Evolutionary conservation across 1,140 invertebrate species (phyloP), one percentile per base, ranked within the genome.

Genomic region (Melipona quadrifasciata): DNA sequence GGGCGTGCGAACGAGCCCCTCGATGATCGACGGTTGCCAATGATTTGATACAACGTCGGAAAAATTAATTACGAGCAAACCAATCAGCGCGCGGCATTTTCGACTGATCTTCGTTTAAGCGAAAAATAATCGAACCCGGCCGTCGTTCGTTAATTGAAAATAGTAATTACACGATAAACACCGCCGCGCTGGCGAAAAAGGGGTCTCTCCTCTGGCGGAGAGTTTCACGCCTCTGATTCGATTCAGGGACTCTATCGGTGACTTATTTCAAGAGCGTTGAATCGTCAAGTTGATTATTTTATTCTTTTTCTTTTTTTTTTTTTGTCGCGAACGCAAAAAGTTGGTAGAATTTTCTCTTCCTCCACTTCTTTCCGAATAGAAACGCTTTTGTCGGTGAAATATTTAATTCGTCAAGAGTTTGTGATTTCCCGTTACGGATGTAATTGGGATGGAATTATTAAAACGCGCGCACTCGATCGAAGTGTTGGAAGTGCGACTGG

Each of bases 91-190:
- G 47, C 39, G 64, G 24, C 65, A 47, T 67, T 77, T 74, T 81
- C 70, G 57, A 81, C 39, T 24, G 39, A 74, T 53, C 73, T 82
- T 77, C 64, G 81, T 19, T 68, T 31, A 51, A 64, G n/a, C 53
- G 81, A 82, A 77, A 77, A 68, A 77, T 82, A 77, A 77, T 82
- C 64, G 64, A 77, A 51, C 53, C 16, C 21, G 51, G 1, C 19
- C 19, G n/a, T 8, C 19, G 21, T 10, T 10, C 21, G 73, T 82
- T 82, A 77, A 82, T 82, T 82, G 81, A 68, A 77, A 82, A 77
- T 77, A 82, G 64, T 68, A 77, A 82, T 82, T 68, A 58, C 81
- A 70, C 53, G 53, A 82, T 77, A 77, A 82, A 82, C 73, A 77
- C 16, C 57, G 70, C 12, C 14, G 39, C 16, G 21, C 4, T 14